Evolutionary conservation across 2,888 invertebrate genomes (phyloP).

Genomic region (Elysia crispata): DNA sequence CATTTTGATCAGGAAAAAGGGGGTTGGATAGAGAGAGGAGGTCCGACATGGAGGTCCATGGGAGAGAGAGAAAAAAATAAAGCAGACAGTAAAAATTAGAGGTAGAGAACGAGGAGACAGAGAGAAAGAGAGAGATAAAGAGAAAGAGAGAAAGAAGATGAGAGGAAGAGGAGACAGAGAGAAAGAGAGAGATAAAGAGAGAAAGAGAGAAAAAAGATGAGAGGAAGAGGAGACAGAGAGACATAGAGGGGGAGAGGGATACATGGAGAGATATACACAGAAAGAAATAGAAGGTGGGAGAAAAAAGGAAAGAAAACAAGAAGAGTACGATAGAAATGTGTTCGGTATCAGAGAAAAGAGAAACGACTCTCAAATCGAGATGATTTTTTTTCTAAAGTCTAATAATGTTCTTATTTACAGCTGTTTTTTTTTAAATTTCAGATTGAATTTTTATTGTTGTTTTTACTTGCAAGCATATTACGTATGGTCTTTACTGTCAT

Average conservation of each 20-base stretch:
- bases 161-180: conserved; percentile 1
- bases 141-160: conserved; percentile 23
- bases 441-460: too few relatives aligned
- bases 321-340: too few relatives aligned
- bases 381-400: too few relatives aligned
- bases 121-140: conserved; percentile 17
- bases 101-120: conserved; percentile 23
- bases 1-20: too few relatives aligned
- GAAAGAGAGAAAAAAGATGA: not conserved
- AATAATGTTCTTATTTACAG: too few relatives aligned
- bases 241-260: not conserved
- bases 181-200: not conserved
- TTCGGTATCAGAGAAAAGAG: too few relatives aligned
- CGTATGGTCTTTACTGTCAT: too few relatives aligned
- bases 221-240: not conserved
- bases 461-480: too few relatives aligned
- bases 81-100: conserved; percentile 12
- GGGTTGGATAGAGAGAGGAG: not conserved
- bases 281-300: conserved; percentile 6
- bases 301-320: too few relatives aligned
- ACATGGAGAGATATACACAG: not conserved
- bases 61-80: not conserved
- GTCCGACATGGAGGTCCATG: not conserved
- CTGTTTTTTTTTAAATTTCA: too few relatives aligned
- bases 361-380: too few relatives aligned